Base-by-base conservation (phyloP, 2,888 invertebrate genomes). In the Diaphora mendica region DNA sequence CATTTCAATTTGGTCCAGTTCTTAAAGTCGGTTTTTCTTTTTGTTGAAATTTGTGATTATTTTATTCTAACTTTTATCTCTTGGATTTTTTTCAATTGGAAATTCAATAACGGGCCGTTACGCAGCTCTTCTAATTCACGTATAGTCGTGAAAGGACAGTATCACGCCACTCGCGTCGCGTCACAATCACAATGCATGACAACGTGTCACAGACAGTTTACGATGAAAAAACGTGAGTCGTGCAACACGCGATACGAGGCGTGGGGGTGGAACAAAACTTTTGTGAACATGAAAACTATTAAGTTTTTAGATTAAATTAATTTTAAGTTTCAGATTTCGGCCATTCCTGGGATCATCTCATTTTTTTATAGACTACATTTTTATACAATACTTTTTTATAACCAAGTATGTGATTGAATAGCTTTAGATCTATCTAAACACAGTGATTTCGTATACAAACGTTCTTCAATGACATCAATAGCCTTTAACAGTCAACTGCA, bases 181-280 rank as follows among this genome's bases (percentile, higher is more conserved):
- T 75, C 76, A 83, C 79, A 72, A 70, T 75, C 76, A 83, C 79
- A 72, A 70, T 30, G 59, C 77, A 76, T 78, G 76, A 76, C 80
- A 76, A 77, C 83, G 79, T 85, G 88, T 83, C 86, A 78, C 68
- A 77, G 76, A 77, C 84, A 86, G 84, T 83, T 84, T 78, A 81
- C 72, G 79, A 81, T 84, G 80, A 85, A 83, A 85, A 73, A 79
- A 82, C 69, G 73, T 59, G 30, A 64, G 44, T 73, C 75, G 75
- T 77, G 71, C 78, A 78, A 80, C 78, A 82, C 78, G 83, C 75
- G 72, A 74, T 26, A 66, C 68, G 73, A 42, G 42, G 42, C 73
- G 68, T 71, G 73, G 51, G 51, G 64, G 68, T 20, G 55, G 59
- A 77, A 78, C 68, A 73, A 76, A 74, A 73, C 74, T 76, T 74